Base-by-base conservation (phyloP, 2,797 vertebrate species). In the Pseudomugil tenellus region DNA sequence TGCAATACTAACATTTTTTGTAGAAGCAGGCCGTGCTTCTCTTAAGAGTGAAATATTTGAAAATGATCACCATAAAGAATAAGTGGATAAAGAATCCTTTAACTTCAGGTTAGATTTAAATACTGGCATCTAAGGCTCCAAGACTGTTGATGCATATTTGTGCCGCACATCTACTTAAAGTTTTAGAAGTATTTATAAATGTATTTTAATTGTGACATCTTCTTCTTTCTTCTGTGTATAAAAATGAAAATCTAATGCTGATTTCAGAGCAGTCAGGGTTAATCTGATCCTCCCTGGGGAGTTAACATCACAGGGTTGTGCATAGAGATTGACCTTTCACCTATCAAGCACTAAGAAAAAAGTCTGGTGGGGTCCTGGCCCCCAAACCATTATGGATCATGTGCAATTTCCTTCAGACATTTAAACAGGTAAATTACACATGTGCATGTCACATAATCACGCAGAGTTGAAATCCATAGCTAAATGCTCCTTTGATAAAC, bases 241-340 rank as follows among this genome's bases (percentile, higher is more conserved):
- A 69, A 86, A 87, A 85, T 67, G 63, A 52, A 89, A 87, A 86
- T 77, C 68, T n/a, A 19, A 35, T 23, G 25, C 74, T 72, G 71
- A 59, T 84, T 89, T 70, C 63, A 60, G 66, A 80, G 70, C 76
- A 16, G 76, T 16, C 56, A 1, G 79, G 84, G 72, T 83, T 70
- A 75, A 88, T 77, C 77, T 25, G 53, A 76, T 71, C 74, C 74
- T 74, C 76, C 58, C 13, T 0, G 11, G 78, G 63, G 79, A 80
- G 65, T 76, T 72, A 49, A 86, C 85, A 79, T 91, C 80, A 86
- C 84, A 82, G 68, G 43, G 79, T 74, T 21, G 41, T 31, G 16
- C 65, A 56, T 82, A 89, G 91, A 85, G 82, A 80, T 68, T 89
- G 87, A 93, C 89, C 89, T 87, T 77, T 90, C 60, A 89, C 83